These are phyloP conservation scores for Tiaroga cobitis DNA, from an alignment of 2,797 vertebrate genomes.

Conservation along the genomic window DNA sequence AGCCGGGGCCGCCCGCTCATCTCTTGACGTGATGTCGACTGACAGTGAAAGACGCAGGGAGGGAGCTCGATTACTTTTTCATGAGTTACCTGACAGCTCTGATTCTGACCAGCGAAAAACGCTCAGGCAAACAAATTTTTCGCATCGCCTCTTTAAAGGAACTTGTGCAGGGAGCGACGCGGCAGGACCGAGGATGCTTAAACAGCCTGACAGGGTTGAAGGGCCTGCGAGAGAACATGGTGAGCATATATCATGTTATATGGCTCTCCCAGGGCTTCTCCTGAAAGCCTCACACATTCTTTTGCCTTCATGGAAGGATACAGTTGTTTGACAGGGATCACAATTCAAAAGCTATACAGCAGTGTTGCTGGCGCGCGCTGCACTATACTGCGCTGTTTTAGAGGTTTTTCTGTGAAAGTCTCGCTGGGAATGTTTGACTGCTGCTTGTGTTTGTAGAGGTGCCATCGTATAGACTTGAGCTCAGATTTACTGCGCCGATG, in stretches of 20 bases:
- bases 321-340: conserved; percentile 56
- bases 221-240: conserved; percentile 9
- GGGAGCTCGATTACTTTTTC: conserved; percentile 77
- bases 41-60: conserved; percentile 78
- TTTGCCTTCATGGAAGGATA: conserved; percentile 32
- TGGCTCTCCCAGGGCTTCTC: conserved; percentile 26
- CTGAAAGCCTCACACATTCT: background rate
- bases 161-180: background rate
- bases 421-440: conserved; percentile 35
- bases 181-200: conserved; percentile 26
- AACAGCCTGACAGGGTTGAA: conserved; percentile 30
- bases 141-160: conserved; percentile 36
- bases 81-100: conserved; percentile 77
- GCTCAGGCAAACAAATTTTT: conserved; percentile 42
- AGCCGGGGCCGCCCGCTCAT: conserved; percentile 72
- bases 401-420: conserved; percentile 12
- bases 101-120: conserved; percentile 52
- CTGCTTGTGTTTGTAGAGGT: conserved; percentile 34
- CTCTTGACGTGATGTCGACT: conserved; percentile 83
- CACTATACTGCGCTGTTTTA: conserved; percentile 13
- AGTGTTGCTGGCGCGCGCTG: conserved; percentile 13
- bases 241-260: conserved; percentile 41
- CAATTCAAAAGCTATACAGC: conserved; percentile 27
- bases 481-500: conserved; percentile 12
- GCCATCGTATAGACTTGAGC: conserved; percentile 14